A percentile compares a stretch with the other conserved stretches of the same genome.
phyloP scores from a whole-genome alignment of 2,797 vertebrate genomes.

The Takifugu ocellatus region DNA sequence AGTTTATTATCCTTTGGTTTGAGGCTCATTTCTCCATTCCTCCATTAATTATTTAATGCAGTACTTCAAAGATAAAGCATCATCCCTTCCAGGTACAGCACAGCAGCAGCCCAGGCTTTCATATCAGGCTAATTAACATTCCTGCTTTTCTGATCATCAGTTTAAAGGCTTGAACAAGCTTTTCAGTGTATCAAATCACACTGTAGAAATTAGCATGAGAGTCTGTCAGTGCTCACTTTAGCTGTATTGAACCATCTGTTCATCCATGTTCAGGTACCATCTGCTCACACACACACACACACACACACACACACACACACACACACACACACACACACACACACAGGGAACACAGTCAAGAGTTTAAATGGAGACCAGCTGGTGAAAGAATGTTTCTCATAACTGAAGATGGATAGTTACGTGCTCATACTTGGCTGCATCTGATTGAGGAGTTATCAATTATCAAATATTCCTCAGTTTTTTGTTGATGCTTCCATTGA shows the following conservation, averaged over 20 bases:
- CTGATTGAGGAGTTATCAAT: constrained; percentile 1
- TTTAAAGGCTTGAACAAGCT: background rate
- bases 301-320: background rate
- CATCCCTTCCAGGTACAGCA: background rate
- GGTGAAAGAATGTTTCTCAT: constrained; percentile 61
- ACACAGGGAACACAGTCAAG: constrained; percentile 31
- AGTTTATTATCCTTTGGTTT: background rate
- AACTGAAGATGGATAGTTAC: constrained; percentile 15
- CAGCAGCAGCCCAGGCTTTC: background rate
- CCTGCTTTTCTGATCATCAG: background rate
- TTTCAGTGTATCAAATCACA: no score
- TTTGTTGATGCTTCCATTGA: constrained; percentile 5
- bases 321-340: constrained; percentile 7
- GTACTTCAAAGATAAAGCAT: background rate
- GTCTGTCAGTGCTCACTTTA: background rate
- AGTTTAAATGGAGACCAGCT: constrained; percentile 71
- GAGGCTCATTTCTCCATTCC: background rate
- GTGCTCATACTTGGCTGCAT: constrained; percentile 10
- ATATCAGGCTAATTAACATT: background rate
- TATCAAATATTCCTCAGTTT: constrained; percentile 13
- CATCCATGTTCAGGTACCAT: no score
- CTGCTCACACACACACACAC: background rate
- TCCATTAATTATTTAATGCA: background rate
- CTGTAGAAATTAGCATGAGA: no score
- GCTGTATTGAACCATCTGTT: background rate